Conservation (phyloP, 2,113 vertebrate species). For the Hemibagrus wyckioides region DNA sequence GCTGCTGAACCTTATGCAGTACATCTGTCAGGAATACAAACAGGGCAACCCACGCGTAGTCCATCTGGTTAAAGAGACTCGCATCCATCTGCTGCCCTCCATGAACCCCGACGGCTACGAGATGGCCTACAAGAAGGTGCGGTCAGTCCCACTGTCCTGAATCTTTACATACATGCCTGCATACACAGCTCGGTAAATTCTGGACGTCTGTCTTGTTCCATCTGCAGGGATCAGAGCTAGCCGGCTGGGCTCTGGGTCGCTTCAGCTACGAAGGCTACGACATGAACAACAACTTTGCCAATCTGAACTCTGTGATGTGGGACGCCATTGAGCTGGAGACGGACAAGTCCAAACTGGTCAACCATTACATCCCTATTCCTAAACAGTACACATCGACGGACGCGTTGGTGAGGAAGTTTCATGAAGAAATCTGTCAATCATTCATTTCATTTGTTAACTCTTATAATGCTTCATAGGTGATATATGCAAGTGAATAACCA, state of each 20-base stretch:
- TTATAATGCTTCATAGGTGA: neutral
- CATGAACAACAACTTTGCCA: slow-evolving; percentile 91
- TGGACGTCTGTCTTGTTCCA: slow-evolving; percentile 21
- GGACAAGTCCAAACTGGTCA: slow-evolving; percentile 83
- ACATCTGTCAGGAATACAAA: slow-evolving; percentile 88
- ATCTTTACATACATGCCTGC: neutral
- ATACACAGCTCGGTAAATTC: neutral
- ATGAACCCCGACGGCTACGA: slow-evolving; percentile 94
- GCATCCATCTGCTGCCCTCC: slow-evolving; percentile 91
- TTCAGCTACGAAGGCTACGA: slow-evolving; percentile 92
- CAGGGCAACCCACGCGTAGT: slow-evolving; percentile 81
- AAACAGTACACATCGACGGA: slow-evolving; percentile 84
- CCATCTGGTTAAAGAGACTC: slow-evolving; percentile 82
- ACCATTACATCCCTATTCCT: slow-evolving; percentile 87
- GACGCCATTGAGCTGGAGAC: slow-evolving; percentile 83
- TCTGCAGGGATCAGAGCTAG: slow-evolving; percentile 85
- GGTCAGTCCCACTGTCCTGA: neutral
- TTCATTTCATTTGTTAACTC: neutral
- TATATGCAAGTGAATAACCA: neutral
- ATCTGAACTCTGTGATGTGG: slow-evolving; percentile 89
- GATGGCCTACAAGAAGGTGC: slow-evolving; percentile 85
- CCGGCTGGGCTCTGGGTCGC: slow-evolving; percentile 86
- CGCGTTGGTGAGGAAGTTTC: slow-evolving; percentile 73
- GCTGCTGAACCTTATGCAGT: slow-evolving; percentile 90
- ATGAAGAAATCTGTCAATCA: neutral